Evolutionary conservation across 2,888 invertebrate genomes (phyloP).

Genomic region (Drosophila kokeensis): DNA sequence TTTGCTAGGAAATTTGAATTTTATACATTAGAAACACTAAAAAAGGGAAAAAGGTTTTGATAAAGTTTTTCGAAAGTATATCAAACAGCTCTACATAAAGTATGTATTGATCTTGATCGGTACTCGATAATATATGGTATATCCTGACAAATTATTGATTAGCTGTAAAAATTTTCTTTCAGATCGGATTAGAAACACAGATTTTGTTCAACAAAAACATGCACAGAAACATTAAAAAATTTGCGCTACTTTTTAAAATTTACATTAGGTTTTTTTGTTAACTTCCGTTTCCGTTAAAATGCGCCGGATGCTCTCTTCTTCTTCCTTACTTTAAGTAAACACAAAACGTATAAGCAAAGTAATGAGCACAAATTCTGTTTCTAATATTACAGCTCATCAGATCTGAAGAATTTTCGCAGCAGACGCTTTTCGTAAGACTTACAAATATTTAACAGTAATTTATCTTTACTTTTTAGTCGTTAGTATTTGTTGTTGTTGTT

Average conservation of each 20-base stretch:
- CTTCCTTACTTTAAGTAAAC: slow-evolving; percentile 3
- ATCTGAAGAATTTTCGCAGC: not conserved
- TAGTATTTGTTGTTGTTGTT: not conserved
- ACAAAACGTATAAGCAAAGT: slow-evolving; percentile 6
- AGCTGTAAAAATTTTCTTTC: not conserved
- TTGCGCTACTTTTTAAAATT: not conserved
- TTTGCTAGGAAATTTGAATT: not conserved
- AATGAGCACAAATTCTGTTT: not conserved
- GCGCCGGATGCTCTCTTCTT: not conserved
- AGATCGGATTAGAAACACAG: not conserved
- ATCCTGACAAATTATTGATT: not conserved
- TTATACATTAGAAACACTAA: not conserved
- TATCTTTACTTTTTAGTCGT: slow-evolving; percentile 5
- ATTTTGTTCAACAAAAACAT: not conserved
- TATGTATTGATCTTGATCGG: not conserved
- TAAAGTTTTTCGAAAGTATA: not conserved
- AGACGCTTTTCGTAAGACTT: slow-evolving; percentile 12
- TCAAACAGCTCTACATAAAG: not conserved
- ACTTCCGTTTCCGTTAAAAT: not conserved
- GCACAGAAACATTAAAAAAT: not conserved
- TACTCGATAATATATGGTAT: not conserved
- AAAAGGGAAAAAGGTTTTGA: not conserved
- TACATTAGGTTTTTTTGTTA: not conserved
- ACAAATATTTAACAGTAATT: slow-evolving; percentile 1
- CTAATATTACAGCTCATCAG: slow-evolving; percentile 9